These are phyloP conservation scores for Mayetiola destructor DNA, from an alignment of 2,888 invertebrate genomes.

Conservation along the genomic window DNA sequence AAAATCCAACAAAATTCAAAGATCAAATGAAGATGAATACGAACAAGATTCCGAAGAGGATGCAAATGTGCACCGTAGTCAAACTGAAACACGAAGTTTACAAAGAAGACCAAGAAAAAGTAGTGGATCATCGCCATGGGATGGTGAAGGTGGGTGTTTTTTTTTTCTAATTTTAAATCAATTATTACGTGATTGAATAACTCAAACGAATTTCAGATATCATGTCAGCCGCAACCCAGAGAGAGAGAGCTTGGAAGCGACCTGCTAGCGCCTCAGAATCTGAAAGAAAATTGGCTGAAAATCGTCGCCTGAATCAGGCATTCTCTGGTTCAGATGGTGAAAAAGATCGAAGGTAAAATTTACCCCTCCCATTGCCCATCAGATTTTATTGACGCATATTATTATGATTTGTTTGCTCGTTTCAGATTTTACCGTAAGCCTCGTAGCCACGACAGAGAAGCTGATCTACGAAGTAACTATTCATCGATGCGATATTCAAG, in stretches of 20 bases:
- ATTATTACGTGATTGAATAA: no score
- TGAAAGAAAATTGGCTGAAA: slow-evolving; percentile 33
- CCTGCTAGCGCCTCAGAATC: slow-evolving; percentile 45
- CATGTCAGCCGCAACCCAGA: slow-evolving; percentile 26
- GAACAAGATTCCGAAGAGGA: slow-evolving; percentile 39
- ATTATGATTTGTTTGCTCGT: not conserved
- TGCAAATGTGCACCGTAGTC: slow-evolving; percentile 18
- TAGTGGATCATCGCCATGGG: slow-evolving; percentile 41
- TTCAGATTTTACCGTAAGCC: slow-evolving; percentile 35
- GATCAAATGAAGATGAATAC: slow-evolving; percentile 36
- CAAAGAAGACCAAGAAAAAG: slow-evolving; percentile 33
- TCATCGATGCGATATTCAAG: slow-evolving; percentile 20
- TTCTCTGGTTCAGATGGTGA: slow-evolving; percentile 41
- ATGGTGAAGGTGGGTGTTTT: slow-evolving; percentile 32
- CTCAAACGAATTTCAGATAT: slow-evolving; percentile 14
- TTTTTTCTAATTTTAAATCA: not conserved
- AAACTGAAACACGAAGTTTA: slow-evolving; percentile 26
- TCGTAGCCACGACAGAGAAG: slow-evolving; percentile 35
- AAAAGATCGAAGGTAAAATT: slow-evolving; percentile 39
- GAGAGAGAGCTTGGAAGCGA: slow-evolving; percentile 37
- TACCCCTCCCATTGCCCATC: no score
- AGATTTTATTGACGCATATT: not conserved
- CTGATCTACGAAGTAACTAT: slow-evolving; percentile 24
- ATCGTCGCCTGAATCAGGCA: slow-evolving; percentile 27
- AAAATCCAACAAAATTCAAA: slow-evolving; percentile 28